Base-by-base conservation (phyloP, 2,113 vertebrate genomes). In the Phalacrocorax pelagicus region DNA sequence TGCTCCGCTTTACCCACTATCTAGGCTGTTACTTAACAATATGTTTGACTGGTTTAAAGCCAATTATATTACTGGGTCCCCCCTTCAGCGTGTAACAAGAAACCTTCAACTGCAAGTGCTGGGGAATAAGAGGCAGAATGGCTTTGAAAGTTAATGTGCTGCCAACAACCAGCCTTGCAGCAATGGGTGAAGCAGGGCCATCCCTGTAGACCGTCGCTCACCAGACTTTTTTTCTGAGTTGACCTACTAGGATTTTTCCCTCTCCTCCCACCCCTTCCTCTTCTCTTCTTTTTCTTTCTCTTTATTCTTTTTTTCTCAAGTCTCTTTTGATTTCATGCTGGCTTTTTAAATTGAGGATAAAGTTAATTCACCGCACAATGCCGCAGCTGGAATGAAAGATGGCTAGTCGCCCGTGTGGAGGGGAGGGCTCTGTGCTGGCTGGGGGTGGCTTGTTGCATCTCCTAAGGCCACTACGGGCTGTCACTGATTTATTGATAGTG, bases 311-410 rank as follows among this genome's bases (percentile, higher is more conserved):
- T 95, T 95, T 82, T 82, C 97, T 95, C 72, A 55, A 82, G 91
- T 97, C 97, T 96, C 97, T 96, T 96, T 98, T 98, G 98, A 98
- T 98, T 98, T 98, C 98, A 98, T 98, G 98, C 98, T 98, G 98
- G 98, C 96, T 98, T 98, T 98, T 98, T 98, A 98, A 98, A 98
- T 98, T 98, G 98, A 98, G 98, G 97, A 97, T 98, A 96, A 98
- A 98, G 96, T 98, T 98, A 98, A 98, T 98, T 98, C 97, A 92
- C 74, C 17, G 2, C 97, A 98, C 98, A 98, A 98, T 98, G 96
- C 97, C 97, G 96, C 98, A 98, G 98, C 98, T 98, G 98, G 98
- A 98, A 98, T 97, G 97, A 97, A 98, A 97, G 92, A 92, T 59
- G 92, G 95, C 92, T 96, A 81, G 97, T 97, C 59, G 96, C 85